Conservation (phyloP, 2,113 vertebrate genomes). For the Rutilus rutilus region DNA sequence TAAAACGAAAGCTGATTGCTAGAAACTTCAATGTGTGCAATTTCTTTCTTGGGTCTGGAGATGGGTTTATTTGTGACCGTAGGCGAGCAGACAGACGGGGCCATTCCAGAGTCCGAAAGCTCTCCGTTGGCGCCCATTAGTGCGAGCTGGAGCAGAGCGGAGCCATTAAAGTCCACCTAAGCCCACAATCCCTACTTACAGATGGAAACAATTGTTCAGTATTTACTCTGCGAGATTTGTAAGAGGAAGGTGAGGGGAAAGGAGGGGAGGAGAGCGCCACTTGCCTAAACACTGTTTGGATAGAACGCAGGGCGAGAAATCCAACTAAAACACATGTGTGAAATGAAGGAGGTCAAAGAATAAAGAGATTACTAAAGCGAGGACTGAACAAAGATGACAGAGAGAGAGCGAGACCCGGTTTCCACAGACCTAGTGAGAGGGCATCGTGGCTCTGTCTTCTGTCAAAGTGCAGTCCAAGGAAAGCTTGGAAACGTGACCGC, state of each 20-base stretch:
- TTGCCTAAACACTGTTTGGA: slow-evolving; percentile 41
- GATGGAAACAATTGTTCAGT: slow-evolving; percentile 65
- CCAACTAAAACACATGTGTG: slow-evolving; percentile 72
- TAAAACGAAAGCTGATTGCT: slow-evolving; percentile 47
- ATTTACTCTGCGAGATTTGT: slow-evolving; percentile 52
- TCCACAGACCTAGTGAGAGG: not conserved
- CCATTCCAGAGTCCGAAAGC: slow-evolving; percentile 20
- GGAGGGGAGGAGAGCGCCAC: slow-evolving; percentile 34
- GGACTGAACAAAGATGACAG: slow-evolving; percentile 21
- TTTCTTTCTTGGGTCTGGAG: not conserved
- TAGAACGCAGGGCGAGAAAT: slow-evolving; percentile 38
- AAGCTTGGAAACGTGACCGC: not conserved
- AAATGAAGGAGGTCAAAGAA: slow-evolving; percentile 62
- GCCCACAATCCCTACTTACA: slow-evolving; percentile 51
- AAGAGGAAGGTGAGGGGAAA: slow-evolving; percentile 47
- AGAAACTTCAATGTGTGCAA: not conserved
- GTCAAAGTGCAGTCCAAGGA: slow-evolving; percentile 6
- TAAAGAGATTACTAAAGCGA: slow-evolving; percentile 66
- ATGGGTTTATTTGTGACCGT: not conserved
- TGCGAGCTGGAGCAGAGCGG: slow-evolving; percentile 23
- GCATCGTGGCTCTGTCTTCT: not conserved
- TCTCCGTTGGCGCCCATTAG: slow-evolving; percentile 16
- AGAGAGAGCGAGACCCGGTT: not conserved
- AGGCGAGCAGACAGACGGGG: slow-evolving; percentile 19
- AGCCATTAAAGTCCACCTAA: slow-evolving; percentile 62